Conservation (phyloP, 1,140 invertebrate species). For the Planococcus citri region DNA sequence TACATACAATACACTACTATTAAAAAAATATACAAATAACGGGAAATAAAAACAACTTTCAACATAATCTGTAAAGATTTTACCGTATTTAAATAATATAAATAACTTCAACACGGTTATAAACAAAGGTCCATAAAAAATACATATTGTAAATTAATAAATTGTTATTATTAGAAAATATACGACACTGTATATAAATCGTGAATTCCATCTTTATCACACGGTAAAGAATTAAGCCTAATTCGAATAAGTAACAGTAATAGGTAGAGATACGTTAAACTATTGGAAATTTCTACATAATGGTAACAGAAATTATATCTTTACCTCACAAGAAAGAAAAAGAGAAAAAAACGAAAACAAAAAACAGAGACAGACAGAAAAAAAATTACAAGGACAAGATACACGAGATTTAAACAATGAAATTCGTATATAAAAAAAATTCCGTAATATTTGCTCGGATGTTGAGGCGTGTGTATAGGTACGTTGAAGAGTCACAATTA, state of each 20-base stretch:
- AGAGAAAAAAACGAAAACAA: neutral
- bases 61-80: slow-evolving; percentile 7
- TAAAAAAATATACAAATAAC: slow-evolving; percentile 4
- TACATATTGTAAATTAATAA: neutral
- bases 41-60: slow-evolving; percentile 8
- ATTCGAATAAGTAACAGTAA: neutral
- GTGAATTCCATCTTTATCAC: slow-evolving; percentile 7
- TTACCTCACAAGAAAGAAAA: neutral
- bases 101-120: slow-evolving; percentile 7
- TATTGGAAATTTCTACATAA: slow-evolving; percentile 8
- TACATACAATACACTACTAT: neutral
- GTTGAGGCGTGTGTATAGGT: too few relatives aligned
- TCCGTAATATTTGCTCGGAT: too few relatives aligned
- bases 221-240: slow-evolving; percentile 1
- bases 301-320: neutral
- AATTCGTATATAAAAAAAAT: too few relatives aligned
- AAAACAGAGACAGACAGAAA: too few relatives aligned
- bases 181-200: neutral
- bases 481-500: too few relatives aligned
- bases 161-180: neutral
- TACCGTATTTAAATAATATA: slow-evolving; percentile 4
- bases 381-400: too few relatives aligned
- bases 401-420: too few relatives aligned
- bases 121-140: neutral
- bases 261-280: neutral